A percentile compares a stretch with the other conserved stretches of the same genome.
These are phyloP conservation scores for Cyprinus carpio DNA, from an alignment of 2,113 vertebrate genomes.

Conservation along the genomic window DNA sequence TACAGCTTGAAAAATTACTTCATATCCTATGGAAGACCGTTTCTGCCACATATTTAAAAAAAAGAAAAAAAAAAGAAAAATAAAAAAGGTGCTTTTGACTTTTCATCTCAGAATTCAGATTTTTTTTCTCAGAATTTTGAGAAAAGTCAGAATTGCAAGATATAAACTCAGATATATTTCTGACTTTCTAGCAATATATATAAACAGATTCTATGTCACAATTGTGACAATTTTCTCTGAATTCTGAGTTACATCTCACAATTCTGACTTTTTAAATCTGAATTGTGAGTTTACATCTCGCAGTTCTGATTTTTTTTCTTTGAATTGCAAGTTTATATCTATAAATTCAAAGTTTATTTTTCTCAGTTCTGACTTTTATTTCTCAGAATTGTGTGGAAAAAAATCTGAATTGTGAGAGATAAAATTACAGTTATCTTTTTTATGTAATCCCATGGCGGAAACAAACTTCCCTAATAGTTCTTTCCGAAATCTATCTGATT, in stretches of 20 bases:
- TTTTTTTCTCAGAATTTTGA: not conserved
- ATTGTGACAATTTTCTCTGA: too few relatives aligned
- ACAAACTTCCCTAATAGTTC: not conserved
- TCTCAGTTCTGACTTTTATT: not conserved
- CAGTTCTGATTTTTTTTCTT: not conserved
- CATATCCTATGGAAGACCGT: not conserved
- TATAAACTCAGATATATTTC: too few relatives aligned
- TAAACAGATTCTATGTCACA: too few relatives aligned
- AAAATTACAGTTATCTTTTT: not conserved
- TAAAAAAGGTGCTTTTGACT: not conserved
- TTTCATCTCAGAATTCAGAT: not conserved
- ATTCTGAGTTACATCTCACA: too few relatives aligned
- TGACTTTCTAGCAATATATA: too few relatives aligned
- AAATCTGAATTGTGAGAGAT: not conserved
- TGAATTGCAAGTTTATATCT: not conserved
- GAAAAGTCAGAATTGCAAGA: not conserved
- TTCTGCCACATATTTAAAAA: not conserved
- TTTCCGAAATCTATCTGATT: not conserved
- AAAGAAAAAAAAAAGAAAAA: too few relatives aligned
- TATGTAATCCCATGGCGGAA: too few relatives aligned
- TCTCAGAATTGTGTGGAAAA: too few relatives aligned
- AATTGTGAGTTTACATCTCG: not conserved
- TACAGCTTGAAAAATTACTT: not conserved
- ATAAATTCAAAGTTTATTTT: not conserved
- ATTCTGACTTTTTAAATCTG: too few relatives aligned